Conservation (phyloP, 2,888 invertebrate species). For the Osmoderma eremita region DNA sequence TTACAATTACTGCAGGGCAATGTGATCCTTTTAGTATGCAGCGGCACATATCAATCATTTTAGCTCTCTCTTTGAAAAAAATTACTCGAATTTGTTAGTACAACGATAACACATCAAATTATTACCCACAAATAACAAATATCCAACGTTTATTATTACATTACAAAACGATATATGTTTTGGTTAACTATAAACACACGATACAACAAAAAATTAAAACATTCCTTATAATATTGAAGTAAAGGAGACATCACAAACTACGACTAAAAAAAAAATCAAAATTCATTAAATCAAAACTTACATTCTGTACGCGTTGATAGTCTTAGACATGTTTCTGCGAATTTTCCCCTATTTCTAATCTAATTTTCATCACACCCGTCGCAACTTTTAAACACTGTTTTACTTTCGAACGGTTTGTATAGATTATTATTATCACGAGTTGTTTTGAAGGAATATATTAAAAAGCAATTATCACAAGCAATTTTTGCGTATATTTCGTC, state of each 20-base stretch:
- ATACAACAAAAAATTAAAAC: too few relatives aligned
- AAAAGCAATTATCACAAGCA: slow-evolving; percentile 41
- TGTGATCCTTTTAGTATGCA: too few relatives aligned
- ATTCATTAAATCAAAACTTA: slow-evolving; percentile 68
- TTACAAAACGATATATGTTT: too few relatives aligned
- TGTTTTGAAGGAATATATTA: neutral
- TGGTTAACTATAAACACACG: too few relatives aligned
- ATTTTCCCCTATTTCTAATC: slow-evolving; percentile 31
- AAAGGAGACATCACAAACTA: slow-evolving; percentile 45
- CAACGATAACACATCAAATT: too few relatives aligned
- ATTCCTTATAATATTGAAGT: too few relatives aligned
- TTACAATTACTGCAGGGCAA: too few relatives aligned
- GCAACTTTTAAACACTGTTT: slow-evolving; percentile 39
- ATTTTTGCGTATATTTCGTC: slow-evolving; percentile 15
- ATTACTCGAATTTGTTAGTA: too few relatives aligned
- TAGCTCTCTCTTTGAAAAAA: too few relatives aligned
- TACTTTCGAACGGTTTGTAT: slow-evolving; percentile 23
- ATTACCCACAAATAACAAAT: too few relatives aligned
- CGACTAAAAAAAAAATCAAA: slow-evolving; percentile 45
- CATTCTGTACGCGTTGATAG: slow-evolving; percentile 90
- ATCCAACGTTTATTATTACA: too few relatives aligned
- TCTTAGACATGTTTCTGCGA: slow-evolving; percentile 78
- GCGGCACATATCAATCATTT: too few relatives aligned
- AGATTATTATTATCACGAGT: slow-evolving; percentile 18
- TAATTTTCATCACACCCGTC: slow-evolving; percentile 40